A percentile compares a stretch with the other conserved stretches of the same genome.
Conservation (phyloP, 2,113 vertebrate genomes). For the Rhombomys opimus region DNA sequence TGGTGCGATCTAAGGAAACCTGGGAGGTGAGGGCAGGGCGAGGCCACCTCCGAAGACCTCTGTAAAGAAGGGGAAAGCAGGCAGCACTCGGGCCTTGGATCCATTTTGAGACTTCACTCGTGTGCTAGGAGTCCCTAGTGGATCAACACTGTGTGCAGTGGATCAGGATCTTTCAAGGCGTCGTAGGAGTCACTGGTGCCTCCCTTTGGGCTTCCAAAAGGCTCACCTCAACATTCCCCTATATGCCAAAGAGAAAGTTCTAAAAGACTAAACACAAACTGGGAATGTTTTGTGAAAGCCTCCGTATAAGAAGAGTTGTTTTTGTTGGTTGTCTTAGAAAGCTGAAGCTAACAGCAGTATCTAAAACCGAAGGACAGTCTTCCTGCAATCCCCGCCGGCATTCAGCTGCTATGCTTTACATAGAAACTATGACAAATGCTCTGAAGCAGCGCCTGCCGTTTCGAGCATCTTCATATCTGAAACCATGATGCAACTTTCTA, state of each 20-base stretch:
- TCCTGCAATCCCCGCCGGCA: background rate
- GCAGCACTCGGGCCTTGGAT: too few relatives aligned
- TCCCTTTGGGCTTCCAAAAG: too few relatives aligned
- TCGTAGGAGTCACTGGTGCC: too few relatives aligned
- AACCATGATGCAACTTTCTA: background rate
- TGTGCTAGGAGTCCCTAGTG: too few relatives aligned
- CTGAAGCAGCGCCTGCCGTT: background rate
- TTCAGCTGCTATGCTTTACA: background rate
- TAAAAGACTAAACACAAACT: background rate
- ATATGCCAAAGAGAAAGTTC: conserved; percentile 13
- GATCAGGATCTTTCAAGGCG: too few relatives aligned
- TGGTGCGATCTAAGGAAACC: too few relatives aligned
- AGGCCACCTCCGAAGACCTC: too few relatives aligned
- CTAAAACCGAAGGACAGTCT: background rate
- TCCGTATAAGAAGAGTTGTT: background rate
- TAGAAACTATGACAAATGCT: background rate
- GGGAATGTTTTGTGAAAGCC: background rate
- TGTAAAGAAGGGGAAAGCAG: too few relatives aligned
- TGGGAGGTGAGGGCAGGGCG: too few relatives aligned
- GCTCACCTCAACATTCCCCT: too few relatives aligned
- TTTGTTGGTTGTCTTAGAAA: conserved; percentile 2
- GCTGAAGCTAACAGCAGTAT: background rate
- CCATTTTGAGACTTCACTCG: too few relatives aligned
- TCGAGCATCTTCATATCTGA: background rate
- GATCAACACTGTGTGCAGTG: too few relatives aligned